A percentile compares a stretch with the other conserved stretches of the same genome.
Evolutionary conservation across 2,113 vertebrate genomes (phyloP).

Genomic region (Callopanchax toddi): DNA sequence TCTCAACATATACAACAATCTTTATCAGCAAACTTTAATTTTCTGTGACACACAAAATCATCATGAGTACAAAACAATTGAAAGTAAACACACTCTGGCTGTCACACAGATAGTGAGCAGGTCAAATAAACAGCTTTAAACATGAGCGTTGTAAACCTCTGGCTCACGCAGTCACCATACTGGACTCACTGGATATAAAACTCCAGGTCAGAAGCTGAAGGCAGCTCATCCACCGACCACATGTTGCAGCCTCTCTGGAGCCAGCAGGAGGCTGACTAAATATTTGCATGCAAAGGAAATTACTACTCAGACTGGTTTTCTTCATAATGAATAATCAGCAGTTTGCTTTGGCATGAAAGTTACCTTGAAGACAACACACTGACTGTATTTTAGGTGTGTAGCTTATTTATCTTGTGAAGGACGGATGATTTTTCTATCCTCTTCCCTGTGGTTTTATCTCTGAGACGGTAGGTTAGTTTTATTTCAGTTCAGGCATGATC

Average conservation of each 20-base stretch:
- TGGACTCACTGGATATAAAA: slow-evolving; percentile 52
- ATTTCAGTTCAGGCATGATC: slow-evolving; percentile 27
- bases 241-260: slow-evolving; percentile 2
- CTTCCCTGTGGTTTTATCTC: slow-evolving; percentile 14
- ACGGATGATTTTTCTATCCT: slow-evolving; percentile 1
- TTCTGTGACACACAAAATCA: background rate
- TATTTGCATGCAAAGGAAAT: slow-evolving; percentile 10
- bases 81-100: slow-evolving; percentile 1
- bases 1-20: too few relatives aligned
- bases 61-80: background rate
- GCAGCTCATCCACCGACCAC: slow-evolving; percentile 29
- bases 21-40: too few relatives aligned
- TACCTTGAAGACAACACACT: background rate
- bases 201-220: slow-evolving; percentile 42
- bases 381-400: background rate
- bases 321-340: background rate
- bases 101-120: slow-evolving; percentile 22
- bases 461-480: slow-evolving; percentile 26
- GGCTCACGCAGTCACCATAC: slow-evolving; percentile 34
- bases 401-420: slow-evolving; percentile 3
- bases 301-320: slow-evolving; percentile 18
- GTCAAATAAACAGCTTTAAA: slow-evolving; percentile 55
- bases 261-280: background rate
- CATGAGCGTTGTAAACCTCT: slow-evolving; percentile 53
- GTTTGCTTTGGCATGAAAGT: background rate